These are phyloP conservation scores for Crocidura indochinensis DNA, from an alignment of 2,797 vertebrate genomes.

Conservation along the genomic window DNA sequence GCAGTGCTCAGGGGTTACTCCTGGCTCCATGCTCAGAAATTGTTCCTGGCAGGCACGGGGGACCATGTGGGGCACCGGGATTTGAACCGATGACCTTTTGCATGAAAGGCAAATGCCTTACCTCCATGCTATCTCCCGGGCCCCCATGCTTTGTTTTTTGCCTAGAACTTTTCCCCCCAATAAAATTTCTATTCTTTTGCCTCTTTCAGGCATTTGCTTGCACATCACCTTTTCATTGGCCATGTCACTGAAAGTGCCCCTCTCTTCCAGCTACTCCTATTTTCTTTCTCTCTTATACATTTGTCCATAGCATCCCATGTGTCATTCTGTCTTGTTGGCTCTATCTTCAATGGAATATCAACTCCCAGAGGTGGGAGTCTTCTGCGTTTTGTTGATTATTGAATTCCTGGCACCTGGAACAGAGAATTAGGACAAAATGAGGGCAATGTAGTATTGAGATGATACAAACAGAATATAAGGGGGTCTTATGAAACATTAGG, in stretches of 20 bases:
- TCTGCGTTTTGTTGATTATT: neutral
- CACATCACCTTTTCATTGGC: too few species aligned
- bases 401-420: slow-evolving; percentile 14
- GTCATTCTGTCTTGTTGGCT: neutral
- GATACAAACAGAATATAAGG: too few species aligned
- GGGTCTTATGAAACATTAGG: too few species aligned
- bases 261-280: neutral
- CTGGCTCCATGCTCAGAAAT: too few species aligned
- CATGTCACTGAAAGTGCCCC: neutral
- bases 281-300: neutral
- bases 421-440: neutral
- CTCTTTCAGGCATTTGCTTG: neutral
- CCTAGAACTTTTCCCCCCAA: neutral
- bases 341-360: neutral
- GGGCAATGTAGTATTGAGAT: neutral
- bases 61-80: too few species aligned
- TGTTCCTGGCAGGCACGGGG: too few species aligned
- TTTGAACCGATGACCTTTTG: too few species aligned
- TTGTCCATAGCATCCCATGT: neutral
- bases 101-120: too few species aligned
- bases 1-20: too few species aligned
- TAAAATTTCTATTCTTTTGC: neutral
- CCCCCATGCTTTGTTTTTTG: neutral
- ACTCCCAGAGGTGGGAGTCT: neutral
- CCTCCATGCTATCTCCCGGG: too few species aligned